Base-by-base conservation (phyloP, 2,888 invertebrate genomes). In the Panzeria rudis region DNA sequence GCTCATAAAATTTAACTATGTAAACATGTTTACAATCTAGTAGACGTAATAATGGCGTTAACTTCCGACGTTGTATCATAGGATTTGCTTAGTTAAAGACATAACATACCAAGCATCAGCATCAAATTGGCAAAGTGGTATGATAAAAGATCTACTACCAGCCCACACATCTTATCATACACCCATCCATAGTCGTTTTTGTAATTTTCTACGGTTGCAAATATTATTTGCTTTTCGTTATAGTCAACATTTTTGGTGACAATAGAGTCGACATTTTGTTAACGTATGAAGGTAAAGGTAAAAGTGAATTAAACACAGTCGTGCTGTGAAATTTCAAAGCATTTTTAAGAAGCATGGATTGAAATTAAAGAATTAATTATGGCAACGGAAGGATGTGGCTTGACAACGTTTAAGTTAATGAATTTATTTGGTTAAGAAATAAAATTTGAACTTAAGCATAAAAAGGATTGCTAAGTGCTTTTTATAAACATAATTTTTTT, bases 21-120 rank as follows among this genome's bases (percentile, higher is more conserved):
- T 76, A 82, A 82, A 82, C 75, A 82, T 76, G 75, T 76, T 76
- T 69, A 75, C 68, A 75, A 62, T 82, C 38, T 75, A 69, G 84
- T 52, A 64, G 79, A 80, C 84, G 44, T 77, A 61, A 72, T 84
- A 72, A 72, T 80, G 66, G 80, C 76, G 71, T 68, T 72, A 50
- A 84, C 84, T 80, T 80, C 71, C 72, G 66, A 59, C 44, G 76
- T 72, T 56, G 41, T 50, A 59, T 73, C 54, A 17, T 38, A 72
- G 66, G 23, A 80, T 76, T 80, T 76, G 79, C 76, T 84, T 80
- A 80, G 64, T 54, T 76, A 72, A 80, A 76, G 44, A 62, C 13
- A 69, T 17, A 76, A 41, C 25, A 56, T 44, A 50, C 44, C 41
- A 32, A 44, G n/a, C 54, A 32, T 20, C 47, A 73, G 29, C 50